Conservation (phyloP, 2,113 vertebrate genomes). For the Notarius quadriscutis region DNA sequence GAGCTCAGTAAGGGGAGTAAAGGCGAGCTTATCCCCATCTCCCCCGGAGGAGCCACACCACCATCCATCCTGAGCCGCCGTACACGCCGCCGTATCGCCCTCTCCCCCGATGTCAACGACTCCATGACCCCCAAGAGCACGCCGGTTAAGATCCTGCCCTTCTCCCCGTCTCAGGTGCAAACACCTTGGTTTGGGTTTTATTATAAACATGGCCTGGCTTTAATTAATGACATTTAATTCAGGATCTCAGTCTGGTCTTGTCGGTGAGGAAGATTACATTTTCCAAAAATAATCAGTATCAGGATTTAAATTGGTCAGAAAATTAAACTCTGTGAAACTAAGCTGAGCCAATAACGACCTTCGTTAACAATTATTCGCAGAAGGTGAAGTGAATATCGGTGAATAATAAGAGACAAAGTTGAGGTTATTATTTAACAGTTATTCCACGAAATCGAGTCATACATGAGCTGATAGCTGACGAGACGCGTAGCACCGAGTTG, state of each 20-base stretch:
- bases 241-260: neutral
- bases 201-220: neutral
- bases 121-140: conserved; percentile 95
- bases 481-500: no score
- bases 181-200: neutral
- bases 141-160: conserved; percentile 91
- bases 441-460: no score
- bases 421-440: no score
- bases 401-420: no score
- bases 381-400: no score
- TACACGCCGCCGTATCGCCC: conserved; percentile 81
- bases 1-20: conserved; percentile 90
- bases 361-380: no score
- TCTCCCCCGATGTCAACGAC: conserved; percentile 84
- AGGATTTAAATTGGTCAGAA: neutral
- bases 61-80: conserved; percentile 85
- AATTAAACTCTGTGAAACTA: neutral
- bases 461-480: no score
- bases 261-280: neutral
- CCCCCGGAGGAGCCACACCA: conserved; percentile 82
- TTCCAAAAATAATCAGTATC: neutral
- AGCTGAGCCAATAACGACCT: no score
- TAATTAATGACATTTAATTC: neutral
- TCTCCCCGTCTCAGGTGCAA: conserved; percentile 93
- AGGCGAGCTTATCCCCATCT: conserved; percentile 95